Evolutionary conservation across 2,797 vertebrate genomes (phyloP).

Genomic region (Cottoperca gobio): DNA sequence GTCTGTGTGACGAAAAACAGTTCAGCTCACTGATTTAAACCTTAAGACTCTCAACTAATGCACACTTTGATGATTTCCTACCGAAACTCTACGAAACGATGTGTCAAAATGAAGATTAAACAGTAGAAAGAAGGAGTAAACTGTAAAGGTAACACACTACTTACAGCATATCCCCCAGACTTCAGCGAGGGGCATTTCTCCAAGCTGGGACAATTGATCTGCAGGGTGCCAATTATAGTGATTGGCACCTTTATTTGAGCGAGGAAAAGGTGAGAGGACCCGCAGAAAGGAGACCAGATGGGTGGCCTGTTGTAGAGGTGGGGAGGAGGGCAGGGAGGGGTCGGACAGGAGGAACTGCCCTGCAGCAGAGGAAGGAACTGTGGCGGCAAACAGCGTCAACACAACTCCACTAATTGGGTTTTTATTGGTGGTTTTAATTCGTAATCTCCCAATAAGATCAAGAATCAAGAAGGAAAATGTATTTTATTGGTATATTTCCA

Average conservation of each 20-base stretch:
- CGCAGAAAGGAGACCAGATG: conserved; percentile 81
- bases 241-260: conserved; percentile 85
- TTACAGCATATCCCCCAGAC: conserved; percentile 36
- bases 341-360: conserved; percentile 8
- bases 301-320: conserved; percentile 78
- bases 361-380: conserved; percentile 31
- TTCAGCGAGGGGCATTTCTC: conserved; percentile 63
- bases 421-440: conserved; percentile 46
- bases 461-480: background rate
- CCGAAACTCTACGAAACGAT: background rate
- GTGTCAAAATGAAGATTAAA: conserved; percentile 9
- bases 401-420: conserved; percentile 26
- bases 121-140: conserved; percentile 20
- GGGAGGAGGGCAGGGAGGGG: conserved; percentile 26
- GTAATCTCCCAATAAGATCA: conserved; percentile 8
- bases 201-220: conserved; percentile 80
- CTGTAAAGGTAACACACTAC: conserved; percentile 35
- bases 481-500: background rate
- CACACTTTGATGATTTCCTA: conserved; percentile 21
- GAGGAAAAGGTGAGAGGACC: conserved; percentile 69
- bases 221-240: conserved; percentile 87
- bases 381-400: conserved; percentile 50
- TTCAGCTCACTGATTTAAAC: background rate
- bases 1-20: background rate
- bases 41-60: conserved; percentile 5